phyloP scores from a whole-genome alignment of 2,888 invertebrate species.

The Halictus quadricinctus region DNA sequence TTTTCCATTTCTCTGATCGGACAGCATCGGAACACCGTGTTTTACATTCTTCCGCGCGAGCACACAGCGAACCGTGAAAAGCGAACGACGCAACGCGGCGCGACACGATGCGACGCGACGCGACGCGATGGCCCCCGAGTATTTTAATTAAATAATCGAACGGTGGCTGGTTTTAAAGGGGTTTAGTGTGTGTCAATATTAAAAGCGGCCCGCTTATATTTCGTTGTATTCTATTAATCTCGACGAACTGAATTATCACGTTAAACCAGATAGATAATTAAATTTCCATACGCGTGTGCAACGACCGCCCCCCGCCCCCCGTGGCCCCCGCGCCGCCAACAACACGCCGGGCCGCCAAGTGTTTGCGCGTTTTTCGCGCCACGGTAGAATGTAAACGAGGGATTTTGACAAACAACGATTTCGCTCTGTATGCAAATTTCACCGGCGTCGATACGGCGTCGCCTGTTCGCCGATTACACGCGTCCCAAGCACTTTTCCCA shows the following conservation, averaged over 20 bases:
- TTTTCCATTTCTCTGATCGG: slow-evolving; percentile 32
- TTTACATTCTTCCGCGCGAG: slow-evolving; percentile 56
- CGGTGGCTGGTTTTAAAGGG: slow-evolving; percentile 60
- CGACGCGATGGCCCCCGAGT: slow-evolving; percentile 22
- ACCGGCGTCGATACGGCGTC: slow-evolving; percentile 28
- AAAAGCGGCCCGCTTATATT: slow-evolving; percentile 55
- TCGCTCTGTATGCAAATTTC: slow-evolving; percentile 57
- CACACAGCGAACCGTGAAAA: slow-evolving; percentile 57
- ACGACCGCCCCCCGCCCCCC: not conserved
- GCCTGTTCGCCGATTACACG: slow-evolving; percentile 36
- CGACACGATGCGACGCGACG: not conserved
- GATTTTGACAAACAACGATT: slow-evolving; percentile 59
- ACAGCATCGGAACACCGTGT: slow-evolving; percentile 31
- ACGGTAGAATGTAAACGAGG: slow-evolving; percentile 49
- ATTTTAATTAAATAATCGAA: slow-evolving; percentile 69
- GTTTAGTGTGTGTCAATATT: slow-evolving; percentile 62
- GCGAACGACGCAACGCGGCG: slow-evolving; percentile 30
- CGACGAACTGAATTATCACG: slow-evolving; percentile 63
- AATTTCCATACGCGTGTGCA: slow-evolving; percentile 58
- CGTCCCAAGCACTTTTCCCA: slow-evolving; percentile 33
- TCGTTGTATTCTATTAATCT: slow-evolving; percentile 66
- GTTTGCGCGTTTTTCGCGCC: slow-evolving; percentile 41
- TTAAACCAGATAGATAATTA: slow-evolving; percentile 68
- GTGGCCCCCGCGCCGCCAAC: not conserved
- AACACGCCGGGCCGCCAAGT: not conserved